Evolutionary conservation across 2,888 invertebrate genomes (phyloP).

Genomic region (Nomada fucata): DNA sequence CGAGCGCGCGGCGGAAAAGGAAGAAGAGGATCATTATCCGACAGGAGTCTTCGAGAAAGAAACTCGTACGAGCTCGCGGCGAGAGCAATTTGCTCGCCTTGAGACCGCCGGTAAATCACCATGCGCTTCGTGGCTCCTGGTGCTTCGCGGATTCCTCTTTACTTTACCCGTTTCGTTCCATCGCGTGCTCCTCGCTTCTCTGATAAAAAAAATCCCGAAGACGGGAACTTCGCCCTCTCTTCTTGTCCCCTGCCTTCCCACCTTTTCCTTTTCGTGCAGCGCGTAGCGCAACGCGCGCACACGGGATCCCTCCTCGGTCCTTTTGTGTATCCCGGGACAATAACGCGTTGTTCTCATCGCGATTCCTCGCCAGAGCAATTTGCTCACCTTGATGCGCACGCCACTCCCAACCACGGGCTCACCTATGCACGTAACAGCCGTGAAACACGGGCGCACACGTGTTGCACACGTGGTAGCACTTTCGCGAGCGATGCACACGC

Average conservation of each 20-base stretch:
- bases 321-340: conserved; percentile 31
- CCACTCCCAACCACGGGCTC: conserved; percentile 38
- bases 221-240: neutral
- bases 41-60: conserved; percentile 42
- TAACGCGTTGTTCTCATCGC: conserved; percentile 30
- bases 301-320: conserved; percentile 10
- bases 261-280: neutral
- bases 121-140: conserved; percentile 42
- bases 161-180: neutral
- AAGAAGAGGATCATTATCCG: conserved; percentile 40
- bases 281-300: neutral
- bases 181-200: neutral
- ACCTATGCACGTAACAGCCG: conserved; percentile 33
- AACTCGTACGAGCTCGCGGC: conserved; percentile 44
- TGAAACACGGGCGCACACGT: conserved; percentile 24
- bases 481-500: conserved; percentile 22
- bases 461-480: conserved; percentile 56
- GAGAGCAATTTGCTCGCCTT: conserved; percentile 59
- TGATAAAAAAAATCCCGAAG: conserved; percentile 21
- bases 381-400: conserved; percentile 61
- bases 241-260: neutral
- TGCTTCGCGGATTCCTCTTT: conserved; percentile 17
- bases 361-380: conserved; percentile 58
- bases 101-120: conserved; percentile 60
- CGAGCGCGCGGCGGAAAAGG: conserved; percentile 6